Evolutionary conservation across 2,113 vertebrate genomes (phyloP), one percentile per base, ranked within the genome.

Genomic region (Rhodinocichla rosea): DNA sequence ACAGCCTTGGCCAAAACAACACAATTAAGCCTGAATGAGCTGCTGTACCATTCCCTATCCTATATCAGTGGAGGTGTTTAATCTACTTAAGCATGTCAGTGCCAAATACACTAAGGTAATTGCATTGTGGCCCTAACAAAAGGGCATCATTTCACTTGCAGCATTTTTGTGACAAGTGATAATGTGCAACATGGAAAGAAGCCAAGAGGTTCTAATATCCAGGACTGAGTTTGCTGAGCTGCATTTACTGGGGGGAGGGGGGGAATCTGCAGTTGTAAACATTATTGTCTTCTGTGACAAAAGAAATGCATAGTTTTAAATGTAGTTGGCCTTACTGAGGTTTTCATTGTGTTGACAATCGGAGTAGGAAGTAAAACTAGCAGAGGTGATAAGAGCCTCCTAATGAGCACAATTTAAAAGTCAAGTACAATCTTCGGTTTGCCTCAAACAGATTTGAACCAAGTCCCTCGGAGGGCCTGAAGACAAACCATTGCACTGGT

Each of bases 61-160:
- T 89, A 7, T 50, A 91, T 82, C 78, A 87, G 32, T 20, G 55
- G 62, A 95, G 57, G 49, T 92, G 40, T 78, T 94, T 85, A 83
- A 89, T 92, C 87, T 94, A 33, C 86, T 95, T 85, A 83, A 91
- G 64, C 53, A 47, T 69, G 39, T 89, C 89, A 73, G 67, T 90
- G 67, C 78, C 94, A 87, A 95, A 85, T 62, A 79, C 89, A 47
- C 64, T 87, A 57, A 95, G 78, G 84, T 94, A 95, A 95, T 95
- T 87, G 70, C 67, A 91, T 73, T 57, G 49, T 35, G 45, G 74
- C 60, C 70, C 53, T 89, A 82, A 89, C 40, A 79, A 92, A 79
- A 91, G 53, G 57, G 57, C 49, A 87, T 91, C 26, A 73, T 87
- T 95, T 89, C 77, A 84, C 74, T 73, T 65, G n/a, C 77, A 92